Evolutionary conservation across 2,888 invertebrate species (phyloP), one percentile per base, ranked within the genome.

Genomic region (Caradrina kadenii): DNA sequence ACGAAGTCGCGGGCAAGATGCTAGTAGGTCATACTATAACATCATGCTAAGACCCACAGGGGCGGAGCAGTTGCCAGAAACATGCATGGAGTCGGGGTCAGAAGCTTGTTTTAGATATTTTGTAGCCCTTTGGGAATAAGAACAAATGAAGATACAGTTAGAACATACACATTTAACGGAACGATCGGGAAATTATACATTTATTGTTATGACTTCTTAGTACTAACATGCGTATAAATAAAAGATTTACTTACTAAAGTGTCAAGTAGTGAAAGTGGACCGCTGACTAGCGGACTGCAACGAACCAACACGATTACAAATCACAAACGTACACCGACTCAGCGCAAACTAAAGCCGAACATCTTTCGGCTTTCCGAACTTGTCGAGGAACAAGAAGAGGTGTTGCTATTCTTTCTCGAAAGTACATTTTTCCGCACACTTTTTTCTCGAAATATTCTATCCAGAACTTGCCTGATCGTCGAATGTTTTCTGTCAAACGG

Each of bases 401-500:
- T 86, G 45, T 89, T 90, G 73, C 88, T 88, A 52, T 81, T 80
- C 73, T 92, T 91, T 65, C 93, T 89, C 49, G 92, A 90, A 21
- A 93, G 80, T 19, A 82, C 90, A 90, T 90, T 88, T 78, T 89
- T 91, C n/a, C 80, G 82, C 59, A 81, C 82, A 76, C 81, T 88
- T 74, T 82, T 90, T 50, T 96, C 95, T 65, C 96, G 96, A 81
- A 97, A 91, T 69, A 97, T 89, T 69, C 96, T 96, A 85, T 97
- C 97, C 82, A 97, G 90, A 83, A 97, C 96, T 90, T 97, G 97
- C 72, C 97, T 96, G 84, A 97, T 97, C 55, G 97, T 97, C 72
- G 97, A 97, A 91, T 97, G 97, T 88, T 97, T 97, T 88, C 97
- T 96, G 84, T 97, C 97, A 90, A 97, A 97, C 81, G 97, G 97